These are phyloP conservation scores for Lagenorhynchus albirostris DNA, from an alignment of 2,113 vertebrate genomes.

Conservation along the genomic window DNA sequence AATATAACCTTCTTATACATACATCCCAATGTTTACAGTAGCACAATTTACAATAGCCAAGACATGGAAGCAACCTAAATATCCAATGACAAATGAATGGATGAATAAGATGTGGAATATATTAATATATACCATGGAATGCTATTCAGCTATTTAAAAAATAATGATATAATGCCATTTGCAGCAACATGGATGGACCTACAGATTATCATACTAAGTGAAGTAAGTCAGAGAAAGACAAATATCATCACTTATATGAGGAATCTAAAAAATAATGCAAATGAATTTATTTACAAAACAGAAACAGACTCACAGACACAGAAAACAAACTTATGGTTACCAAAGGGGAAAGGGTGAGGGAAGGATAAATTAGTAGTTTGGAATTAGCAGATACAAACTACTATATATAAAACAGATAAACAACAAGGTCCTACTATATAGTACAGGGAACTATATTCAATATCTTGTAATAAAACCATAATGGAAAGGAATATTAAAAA, in stretches of 20 bases:
- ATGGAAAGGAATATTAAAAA: neutral
- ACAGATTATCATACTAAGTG: neutral
- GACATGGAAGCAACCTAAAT: neutral
- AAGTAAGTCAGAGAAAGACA: neutral
- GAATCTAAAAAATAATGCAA: neutral
- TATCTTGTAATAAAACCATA: neutral
- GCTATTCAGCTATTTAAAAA: no score
- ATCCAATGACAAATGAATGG: neutral
- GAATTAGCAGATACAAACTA: neutral
- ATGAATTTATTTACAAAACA: neutral
- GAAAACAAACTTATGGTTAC: neutral
- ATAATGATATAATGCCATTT: neutral
- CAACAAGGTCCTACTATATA: neutral
- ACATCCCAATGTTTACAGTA: neutral
- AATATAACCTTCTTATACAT: neutral
- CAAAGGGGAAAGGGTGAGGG: neutral
- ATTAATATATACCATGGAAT: neutral
- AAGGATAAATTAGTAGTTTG: neutral
- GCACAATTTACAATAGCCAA: neutral
- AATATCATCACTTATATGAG: neutral
- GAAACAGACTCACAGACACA: neutral
- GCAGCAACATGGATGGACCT: neutral
- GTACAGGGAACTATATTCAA: neutral
- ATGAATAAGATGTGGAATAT: neutral
- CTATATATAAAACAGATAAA: neutral